These are phyloP conservation scores for Linnaemya tessellans DNA, from an alignment of 2,888 invertebrate genomes.

Conservation along the genomic window DNA sequence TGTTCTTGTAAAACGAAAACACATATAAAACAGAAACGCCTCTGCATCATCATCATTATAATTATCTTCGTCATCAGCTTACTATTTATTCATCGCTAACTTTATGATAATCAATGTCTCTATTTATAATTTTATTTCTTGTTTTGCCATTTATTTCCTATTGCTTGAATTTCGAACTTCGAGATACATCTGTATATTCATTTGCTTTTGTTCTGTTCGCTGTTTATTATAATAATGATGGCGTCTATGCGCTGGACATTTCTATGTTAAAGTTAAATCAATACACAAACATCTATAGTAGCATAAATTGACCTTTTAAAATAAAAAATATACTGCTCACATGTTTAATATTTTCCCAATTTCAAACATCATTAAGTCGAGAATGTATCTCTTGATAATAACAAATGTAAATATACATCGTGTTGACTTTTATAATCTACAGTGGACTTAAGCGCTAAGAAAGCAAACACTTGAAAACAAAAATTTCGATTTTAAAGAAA, in stretches of 20 bases:
- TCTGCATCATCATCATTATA: slow-evolving; percentile 59
- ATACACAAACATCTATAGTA: slow-evolving; percentile 46
- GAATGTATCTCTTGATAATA: background rate
- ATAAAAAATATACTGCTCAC: slow-evolving; percentile 24
- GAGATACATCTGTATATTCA: slow-evolving; percentile 42
- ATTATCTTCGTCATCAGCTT: slow-evolving; percentile 56
- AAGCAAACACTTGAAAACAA: background rate
- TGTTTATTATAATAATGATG: slow-evolving; percentile 45
- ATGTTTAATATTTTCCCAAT: slow-evolving; percentile 68
- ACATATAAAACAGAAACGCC: slow-evolving; percentile 55
- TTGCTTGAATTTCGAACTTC: slow-evolving; percentile 63
- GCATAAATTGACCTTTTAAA: slow-evolving; percentile 54
- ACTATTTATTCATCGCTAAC: slow-evolving; percentile 43
- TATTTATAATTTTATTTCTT: slow-evolving; percentile 55
- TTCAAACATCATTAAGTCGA: slow-evolving; percentile 67
- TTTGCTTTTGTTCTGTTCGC: slow-evolving; percentile 31
- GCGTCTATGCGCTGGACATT: slow-evolving; percentile 48
- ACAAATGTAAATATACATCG: background rate
- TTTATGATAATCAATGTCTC: slow-evolving; percentile 67
- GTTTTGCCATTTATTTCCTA: slow-evolving; percentile 36
- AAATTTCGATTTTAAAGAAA: too few relatives aligned
- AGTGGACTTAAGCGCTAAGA: slow-evolving; percentile 13
- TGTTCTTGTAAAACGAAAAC: slow-evolving; percentile 8
- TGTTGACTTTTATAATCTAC: slow-evolving; percentile 21
- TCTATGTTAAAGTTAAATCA: slow-evolving; percentile 11